These are phyloP conservation scores for Drosophila elegans DNA, from an alignment of 1,140 invertebrate species.

Conservation along the genomic window DNA sequence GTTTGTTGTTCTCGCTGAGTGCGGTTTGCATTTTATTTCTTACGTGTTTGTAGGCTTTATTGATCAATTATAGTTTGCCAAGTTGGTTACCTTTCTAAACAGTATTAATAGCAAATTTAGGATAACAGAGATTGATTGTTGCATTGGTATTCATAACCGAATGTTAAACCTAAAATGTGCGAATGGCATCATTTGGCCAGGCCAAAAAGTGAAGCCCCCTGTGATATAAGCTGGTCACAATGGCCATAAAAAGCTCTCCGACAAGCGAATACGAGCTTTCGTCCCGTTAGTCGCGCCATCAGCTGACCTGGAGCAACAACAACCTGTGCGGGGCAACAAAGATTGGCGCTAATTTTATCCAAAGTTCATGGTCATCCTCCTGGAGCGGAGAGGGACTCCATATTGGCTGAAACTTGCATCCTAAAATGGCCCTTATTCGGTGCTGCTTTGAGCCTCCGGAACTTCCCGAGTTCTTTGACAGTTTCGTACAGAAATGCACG, in stretches of 20 bases:
- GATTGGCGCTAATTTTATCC: constrained; percentile 46
- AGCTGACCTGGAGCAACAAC: constrained; percentile 62
- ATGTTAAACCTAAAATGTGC: constrained; percentile 20
- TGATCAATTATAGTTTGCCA: constrained; percentile 10
- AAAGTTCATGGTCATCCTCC: constrained; percentile 66
- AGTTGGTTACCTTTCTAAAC: background rate
- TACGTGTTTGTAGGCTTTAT: constrained; percentile 3
- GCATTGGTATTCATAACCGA: constrained; percentile 32
- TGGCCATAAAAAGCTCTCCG: constrained; percentile 45
- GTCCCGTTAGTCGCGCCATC: constrained; percentile 48
- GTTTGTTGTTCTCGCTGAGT: constrained; percentile 46
- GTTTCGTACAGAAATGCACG: constrained; percentile 91
- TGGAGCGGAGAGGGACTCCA: background rate
- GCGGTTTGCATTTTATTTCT: constrained; percentile 36
- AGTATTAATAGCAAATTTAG: background rate
- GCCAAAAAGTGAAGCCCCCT: constrained; percentile 29
- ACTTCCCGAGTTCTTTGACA: constrained; percentile 90
- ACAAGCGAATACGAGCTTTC: constrained; percentile 49
- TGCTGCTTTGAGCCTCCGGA: constrained; percentile 91
- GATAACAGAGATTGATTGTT: background rate
- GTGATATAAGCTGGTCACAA: constrained; percentile 45
- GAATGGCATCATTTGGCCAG: constrained; percentile 43
- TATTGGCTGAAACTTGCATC: constrained; percentile 4
- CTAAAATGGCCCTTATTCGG: constrained; percentile 89
- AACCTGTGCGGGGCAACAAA: constrained; percentile 6